Conservation (phyloP, 2,888 invertebrate genomes). For the Celastrina argiolus region DNA sequence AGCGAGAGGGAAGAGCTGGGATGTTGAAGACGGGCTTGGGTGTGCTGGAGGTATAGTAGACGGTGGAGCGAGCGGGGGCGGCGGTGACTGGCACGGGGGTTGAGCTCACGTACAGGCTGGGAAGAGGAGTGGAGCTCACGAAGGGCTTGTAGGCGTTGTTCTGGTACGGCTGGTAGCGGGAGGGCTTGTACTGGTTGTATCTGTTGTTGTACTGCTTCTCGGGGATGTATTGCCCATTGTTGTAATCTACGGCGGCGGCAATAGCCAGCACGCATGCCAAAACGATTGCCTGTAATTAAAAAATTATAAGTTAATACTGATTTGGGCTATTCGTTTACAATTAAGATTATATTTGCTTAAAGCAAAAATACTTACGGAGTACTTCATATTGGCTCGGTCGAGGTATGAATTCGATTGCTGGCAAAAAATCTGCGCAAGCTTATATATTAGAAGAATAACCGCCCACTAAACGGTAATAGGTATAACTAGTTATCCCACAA, state of each 20-base stretch:
- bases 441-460: conserved; percentile 63
- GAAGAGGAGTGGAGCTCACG: conserved; percentile 19
- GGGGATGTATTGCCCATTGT: conserved; percentile 30
- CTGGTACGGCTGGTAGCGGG: conserved; percentile 28
- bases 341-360: conserved; percentile 17
- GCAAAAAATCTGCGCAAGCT: conserved; percentile 63
- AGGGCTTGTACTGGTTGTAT: conserved; percentile 23
- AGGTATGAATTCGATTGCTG: conserved; percentile 66
- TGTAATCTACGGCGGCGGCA: conserved; percentile 46
- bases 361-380: conserved; percentile 51
- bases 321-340: too few relatives aligned
- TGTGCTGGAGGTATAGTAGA: conserved; percentile 1
- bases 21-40: conserved; percentile 3
- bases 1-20: not conserved
- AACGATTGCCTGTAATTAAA: conserved; percentile 36
- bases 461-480: conserved; percentile 50
- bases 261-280: conserved; percentile 55
- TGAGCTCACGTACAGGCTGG: conserved; percentile 12
- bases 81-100: not conserved
- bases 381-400: conserved; percentile 55
- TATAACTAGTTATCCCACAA: conserved; percentile 20
- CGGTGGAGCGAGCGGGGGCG: not conserved
- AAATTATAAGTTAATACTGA: not conserved
- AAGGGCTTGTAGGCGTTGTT: conserved; percentile 31
- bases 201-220: conserved; percentile 28